phyloP scores from a whole-genome alignment of 2,113 vertebrate genomes.

The Grammatotria lemairii region DNA sequence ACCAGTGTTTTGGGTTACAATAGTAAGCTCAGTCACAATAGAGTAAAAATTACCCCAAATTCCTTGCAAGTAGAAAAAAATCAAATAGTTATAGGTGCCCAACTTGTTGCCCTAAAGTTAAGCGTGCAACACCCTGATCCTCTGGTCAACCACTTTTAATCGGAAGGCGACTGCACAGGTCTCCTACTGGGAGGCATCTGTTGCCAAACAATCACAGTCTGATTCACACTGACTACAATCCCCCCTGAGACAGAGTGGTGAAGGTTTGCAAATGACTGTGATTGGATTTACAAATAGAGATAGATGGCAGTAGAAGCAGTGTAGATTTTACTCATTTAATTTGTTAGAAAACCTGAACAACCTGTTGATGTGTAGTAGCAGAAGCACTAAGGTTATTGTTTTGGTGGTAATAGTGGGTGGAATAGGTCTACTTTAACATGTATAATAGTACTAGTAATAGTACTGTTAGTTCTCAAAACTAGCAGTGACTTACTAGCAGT shows the following conservation, averaged over 20 bases:
- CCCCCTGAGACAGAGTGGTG: neutral
- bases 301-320: neutral
- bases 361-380: neutral
- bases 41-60: neutral
- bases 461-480: neutral
- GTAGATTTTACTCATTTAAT: neutral
- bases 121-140: neutral
- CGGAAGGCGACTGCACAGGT: fast-evolving
- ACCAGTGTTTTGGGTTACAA: neutral
- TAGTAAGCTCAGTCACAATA: neutral
- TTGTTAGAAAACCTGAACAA: neutral
- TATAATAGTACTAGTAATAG: neutral
- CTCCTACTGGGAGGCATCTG: neutral
- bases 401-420: neutral
- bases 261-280: neutral
- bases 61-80: neutral
- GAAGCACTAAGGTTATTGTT: neutral
- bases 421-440: neutral
- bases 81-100: neutral
- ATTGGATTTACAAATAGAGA: neutral
- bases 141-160: neutral
- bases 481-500: neutral
- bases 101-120: neutral
- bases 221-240: neutral
- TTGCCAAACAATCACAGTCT: neutral